A percentile compares a stretch with the other conserved stretches of the same genome.
Conservation (phyloP, 2,113 vertebrate species). For the Apus apus region DNA sequence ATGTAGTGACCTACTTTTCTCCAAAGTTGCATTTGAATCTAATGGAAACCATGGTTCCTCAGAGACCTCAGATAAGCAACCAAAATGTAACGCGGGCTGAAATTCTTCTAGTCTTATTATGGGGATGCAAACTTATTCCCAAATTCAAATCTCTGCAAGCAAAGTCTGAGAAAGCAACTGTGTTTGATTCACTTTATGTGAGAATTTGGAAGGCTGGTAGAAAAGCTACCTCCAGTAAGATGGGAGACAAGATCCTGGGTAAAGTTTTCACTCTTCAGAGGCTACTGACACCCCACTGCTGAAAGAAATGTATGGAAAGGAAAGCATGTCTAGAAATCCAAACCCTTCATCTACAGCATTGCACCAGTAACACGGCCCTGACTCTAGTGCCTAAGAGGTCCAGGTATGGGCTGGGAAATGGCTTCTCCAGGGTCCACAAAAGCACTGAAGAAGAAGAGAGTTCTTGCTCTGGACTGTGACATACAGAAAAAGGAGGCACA, state of each 20-base stretch:
- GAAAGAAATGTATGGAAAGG: neutral
- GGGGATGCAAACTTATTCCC: neutral
- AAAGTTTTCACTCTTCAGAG: neutral
- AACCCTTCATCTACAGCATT: neutral
- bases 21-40: neutral
- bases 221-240: neutral
- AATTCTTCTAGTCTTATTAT: neutral
- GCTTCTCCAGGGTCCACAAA: neutral
- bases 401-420: neutral
- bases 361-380: neutral
- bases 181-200: neutral
- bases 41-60: neutral
- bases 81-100: neutral
- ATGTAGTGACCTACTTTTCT: neutral
- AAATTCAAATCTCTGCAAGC: neutral
- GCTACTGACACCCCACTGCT: neutral
- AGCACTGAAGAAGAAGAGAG: neutral
- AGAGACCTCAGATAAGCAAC: slow-evolving; percentile 2
- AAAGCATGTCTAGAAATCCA: neutral
- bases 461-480: neutral
- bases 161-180: neutral
- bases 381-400: neutral
- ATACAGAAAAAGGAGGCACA: neutral
- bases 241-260: neutral
- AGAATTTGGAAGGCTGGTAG: neutral